These are phyloP conservation scores for Metellina segmentata DNA, from an alignment of 2,888 invertebrate species.

Conservation along the genomic window DNA sequence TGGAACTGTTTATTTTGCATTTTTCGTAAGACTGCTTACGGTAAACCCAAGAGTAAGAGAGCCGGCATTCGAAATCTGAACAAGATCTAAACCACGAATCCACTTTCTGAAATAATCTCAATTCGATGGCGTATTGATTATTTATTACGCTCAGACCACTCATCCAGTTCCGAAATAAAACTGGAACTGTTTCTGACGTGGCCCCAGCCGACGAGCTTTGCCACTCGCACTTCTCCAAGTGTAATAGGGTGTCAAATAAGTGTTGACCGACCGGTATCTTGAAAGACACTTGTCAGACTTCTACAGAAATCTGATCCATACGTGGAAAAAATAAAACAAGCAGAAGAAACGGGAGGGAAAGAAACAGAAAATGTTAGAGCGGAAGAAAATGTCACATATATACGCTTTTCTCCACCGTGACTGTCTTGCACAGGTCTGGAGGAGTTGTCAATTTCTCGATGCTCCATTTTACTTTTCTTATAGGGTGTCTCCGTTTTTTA, in stretches of 20 bases:
- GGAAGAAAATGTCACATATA: slow-evolving; percentile 45
- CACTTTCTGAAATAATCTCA: background rate
- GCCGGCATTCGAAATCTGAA: too few species aligned
- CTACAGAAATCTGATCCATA: slow-evolving; percentile 55
- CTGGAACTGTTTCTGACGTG: slow-evolving; percentile 15
- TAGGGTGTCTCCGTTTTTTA: background rate
- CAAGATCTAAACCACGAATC: background rate
- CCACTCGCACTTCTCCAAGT: slow-evolving; percentile 24
- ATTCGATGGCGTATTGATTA: background rate
- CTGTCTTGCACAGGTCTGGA: slow-evolving; percentile 42
- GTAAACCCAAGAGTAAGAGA: too few species aligned
- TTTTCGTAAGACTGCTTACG: too few species aligned
- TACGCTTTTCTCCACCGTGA: slow-evolving; percentile 18
- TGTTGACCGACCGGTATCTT: slow-evolving; percentile 41
- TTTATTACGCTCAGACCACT: background rate
- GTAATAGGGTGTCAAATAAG: slow-evolving; percentile 66
- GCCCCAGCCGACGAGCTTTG: slow-evolving; percentile 17
- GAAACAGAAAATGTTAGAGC: slow-evolving; percentile 1
- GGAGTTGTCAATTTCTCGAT: slow-evolving; percentile 57
- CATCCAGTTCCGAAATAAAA: slow-evolving; percentile 27
- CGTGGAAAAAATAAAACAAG: slow-evolving; percentile 1
- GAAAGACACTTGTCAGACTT: slow-evolving; percentile 55
- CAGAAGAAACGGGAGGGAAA: background rate
- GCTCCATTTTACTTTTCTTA: slow-evolving; percentile 14
- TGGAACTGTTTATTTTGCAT: too few species aligned